Evolutionary conservation across 1,140 invertebrate species (phyloP).

Genomic region (Xylocopa sonorina): DNA sequence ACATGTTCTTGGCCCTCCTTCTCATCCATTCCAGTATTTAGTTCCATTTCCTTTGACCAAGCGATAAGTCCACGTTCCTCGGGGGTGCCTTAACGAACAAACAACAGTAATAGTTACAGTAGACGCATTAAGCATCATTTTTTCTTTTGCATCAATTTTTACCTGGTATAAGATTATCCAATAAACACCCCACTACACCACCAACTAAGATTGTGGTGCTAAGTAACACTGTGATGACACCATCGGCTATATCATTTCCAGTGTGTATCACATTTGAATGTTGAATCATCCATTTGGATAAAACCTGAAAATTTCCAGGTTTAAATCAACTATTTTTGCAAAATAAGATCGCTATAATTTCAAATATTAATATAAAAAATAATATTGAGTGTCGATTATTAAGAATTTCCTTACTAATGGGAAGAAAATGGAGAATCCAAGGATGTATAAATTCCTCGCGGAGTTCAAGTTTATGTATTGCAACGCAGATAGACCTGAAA

Average conservation of each 20-base stretch:
- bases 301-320: constrained; percentile 77
- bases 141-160: constrained; percentile 32
- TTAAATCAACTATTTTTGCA: background rate
- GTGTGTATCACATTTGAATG: constrained; percentile 87
- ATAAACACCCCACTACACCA: constrained; percentile 89
- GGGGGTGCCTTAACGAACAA: constrained; percentile 83
- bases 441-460: constrained; percentile 91
- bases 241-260: constrained; percentile 87
- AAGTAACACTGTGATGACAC: constrained; percentile 89
- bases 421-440: constrained; percentile 94
- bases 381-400: too few species aligned
- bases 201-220: constrained; percentile 93
- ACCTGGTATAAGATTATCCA: constrained; percentile 95
- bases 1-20: constrained; percentile 69
- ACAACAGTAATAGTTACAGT: background rate
- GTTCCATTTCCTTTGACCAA: constrained; percentile 88
- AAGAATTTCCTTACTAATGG: constrained; percentile 84
- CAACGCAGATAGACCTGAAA: constrained; percentile 88
- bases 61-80: constrained; percentile 87
- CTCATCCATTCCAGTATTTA: constrained; percentile 78
- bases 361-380: too few species aligned
- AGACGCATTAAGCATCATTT: background rate
- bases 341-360: too few species aligned
- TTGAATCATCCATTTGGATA: constrained; percentile 89
- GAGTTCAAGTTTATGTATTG: constrained; percentile 92